Percentiles rank a stretch among this genome's conserved stretches.
phyloP scores from a whole-genome alignment of 2,888 invertebrate genomes.

The Scaptomyza parva region DNA sequence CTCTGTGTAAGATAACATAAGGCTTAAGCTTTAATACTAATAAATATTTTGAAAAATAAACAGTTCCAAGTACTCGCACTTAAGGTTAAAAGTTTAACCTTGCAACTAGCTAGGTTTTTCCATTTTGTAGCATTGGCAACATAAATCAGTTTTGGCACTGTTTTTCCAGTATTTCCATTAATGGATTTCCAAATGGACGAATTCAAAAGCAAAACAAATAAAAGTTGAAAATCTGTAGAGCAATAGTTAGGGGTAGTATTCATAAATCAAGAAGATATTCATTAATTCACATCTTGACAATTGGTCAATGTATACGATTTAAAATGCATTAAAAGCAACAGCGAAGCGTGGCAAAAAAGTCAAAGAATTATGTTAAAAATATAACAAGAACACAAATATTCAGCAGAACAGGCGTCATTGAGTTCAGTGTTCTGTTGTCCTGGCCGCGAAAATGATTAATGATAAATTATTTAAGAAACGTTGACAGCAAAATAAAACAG shows the following conservation, averaged over 20 bases:
- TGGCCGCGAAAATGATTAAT: constrained; percentile 70
- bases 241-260: constrained; percentile 18
- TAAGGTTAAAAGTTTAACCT: background rate
- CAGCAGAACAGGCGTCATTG: constrained; percentile 17
- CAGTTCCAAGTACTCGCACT: background rate
- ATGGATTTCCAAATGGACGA: constrained; percentile 25
- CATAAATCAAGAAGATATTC: constrained; percentile 68
- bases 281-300: constrained; percentile 75
- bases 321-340: constrained; percentile 67
- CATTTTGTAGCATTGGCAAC: constrained; percentile 4
- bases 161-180: constrained; percentile 22
- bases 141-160: background rate
- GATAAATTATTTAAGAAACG: constrained; percentile 74
- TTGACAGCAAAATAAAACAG: constrained; percentile 62
- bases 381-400: constrained; percentile 14
- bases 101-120: background rate
- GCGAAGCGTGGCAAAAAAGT: constrained; percentile 19
- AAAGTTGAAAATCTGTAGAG: constrained; percentile 17
- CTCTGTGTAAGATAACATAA: background rate
- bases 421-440: constrained; percentile 37
- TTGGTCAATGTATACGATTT: constrained; percentile 75
- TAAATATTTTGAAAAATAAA: no score
- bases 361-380: constrained; percentile 33
- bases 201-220: constrained; percentile 16
- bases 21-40: no score